Evolutionary conservation across 1,140 invertebrate species (phyloP), one percentile per base, ranked within the genome.

Genomic region (Ectropis grisescens): DNA sequence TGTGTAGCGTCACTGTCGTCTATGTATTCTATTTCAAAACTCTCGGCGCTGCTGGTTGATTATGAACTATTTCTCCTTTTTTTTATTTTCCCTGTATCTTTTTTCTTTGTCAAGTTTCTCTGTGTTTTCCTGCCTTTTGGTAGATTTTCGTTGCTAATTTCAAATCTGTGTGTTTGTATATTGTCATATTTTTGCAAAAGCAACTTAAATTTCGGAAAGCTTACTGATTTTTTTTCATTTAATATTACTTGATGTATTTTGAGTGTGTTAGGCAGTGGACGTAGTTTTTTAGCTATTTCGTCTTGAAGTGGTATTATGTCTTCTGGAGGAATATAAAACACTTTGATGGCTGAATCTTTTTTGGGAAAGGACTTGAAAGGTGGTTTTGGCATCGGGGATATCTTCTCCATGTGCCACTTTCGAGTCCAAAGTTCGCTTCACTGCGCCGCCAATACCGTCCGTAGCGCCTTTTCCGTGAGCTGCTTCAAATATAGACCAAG

Each of bases 401-500:
- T 46, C 43, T 16, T 2, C 19, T 13, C 43, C 43, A 2, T 38
- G 25, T 11, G 33, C 22, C 2, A 41, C 32, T 11, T n/a, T 29
- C 2, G 8, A 7, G 22, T 53, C 49, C 12, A 41, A 16, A 2
- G 11, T 24, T 34, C 44, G 16, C 32, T 53, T 53, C 5, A 47
- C 15, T 8, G 31, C 31, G 2, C 44, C 44, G 12, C 44, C 44
- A 13, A 53, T 32, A 8, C 49, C 49, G 44, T 47, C 41, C n/a
- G 44, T 44, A 1, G 49, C 49, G 5, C 49, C 44, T 31, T 47
- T 53, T 1, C 49, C 49, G 22, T 53, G 49, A 2, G 37, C 23
- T 2, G 41, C 33, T 38, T 53, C 49, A 36, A 40, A 44, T 26
- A 44, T 47, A 3, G 29, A 32, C 49, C 44, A 53, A 0, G 37